Evolutionary conservation across 2,888 invertebrate genomes (phyloP).

Genomic region (Monoplex corrugatus): DNA sequence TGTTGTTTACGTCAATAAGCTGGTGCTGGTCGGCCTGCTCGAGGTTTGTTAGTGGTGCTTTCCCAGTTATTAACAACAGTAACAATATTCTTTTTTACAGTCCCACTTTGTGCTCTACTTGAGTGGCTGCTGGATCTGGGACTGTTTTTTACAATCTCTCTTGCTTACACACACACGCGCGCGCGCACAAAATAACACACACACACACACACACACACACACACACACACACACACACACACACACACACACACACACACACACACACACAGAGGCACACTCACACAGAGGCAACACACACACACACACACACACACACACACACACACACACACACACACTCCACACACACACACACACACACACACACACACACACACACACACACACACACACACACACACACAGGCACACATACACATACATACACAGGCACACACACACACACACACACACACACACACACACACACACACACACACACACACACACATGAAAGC

Average conservation of each 20-base stretch:
- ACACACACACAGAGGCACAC: too few species aligned
- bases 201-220: background rate
- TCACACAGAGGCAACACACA: background rate
- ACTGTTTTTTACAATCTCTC: too few species aligned
- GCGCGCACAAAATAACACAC: background rate
- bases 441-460: slow-evolving; percentile 1
- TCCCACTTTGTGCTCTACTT: background rate
- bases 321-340: background rate
- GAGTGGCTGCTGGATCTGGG: too few species aligned
- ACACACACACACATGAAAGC: too few species aligned
- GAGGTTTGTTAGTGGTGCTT: slow-evolving; percentile 71
- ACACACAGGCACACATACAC: background rate
- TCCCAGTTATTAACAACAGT: too few species aligned
- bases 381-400: background rate
- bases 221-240: background rate
- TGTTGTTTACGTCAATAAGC: slow-evolving; percentile 79
- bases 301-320: background rate
- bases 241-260: background rate
- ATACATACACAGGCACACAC: background rate
- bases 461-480: background rate
- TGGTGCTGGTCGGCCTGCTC: slow-evolving; percentile 76
- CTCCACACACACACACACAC: background rate
- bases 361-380: background rate
- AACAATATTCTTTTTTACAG: too few species aligned
- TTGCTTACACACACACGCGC: background rate